Conservation (phyloP, 2,113 vertebrate genomes). For the Grammomys surdaster region DNA sequence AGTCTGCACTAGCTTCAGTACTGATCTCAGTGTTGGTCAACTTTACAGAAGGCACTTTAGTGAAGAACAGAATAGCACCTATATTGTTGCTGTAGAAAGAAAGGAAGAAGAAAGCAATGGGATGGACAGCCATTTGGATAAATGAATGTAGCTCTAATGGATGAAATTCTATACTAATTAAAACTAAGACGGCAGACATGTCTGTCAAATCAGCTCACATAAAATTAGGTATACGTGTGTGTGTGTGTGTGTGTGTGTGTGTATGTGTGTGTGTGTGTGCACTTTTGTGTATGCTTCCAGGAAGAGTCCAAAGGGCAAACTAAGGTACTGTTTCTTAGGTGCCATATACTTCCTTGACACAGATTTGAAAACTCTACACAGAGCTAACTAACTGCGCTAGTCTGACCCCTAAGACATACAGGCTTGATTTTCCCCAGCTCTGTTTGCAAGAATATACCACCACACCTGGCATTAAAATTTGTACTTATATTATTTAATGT, state of each 20-base stretch:
- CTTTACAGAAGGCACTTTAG: neutral
- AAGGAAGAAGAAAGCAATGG: too few species aligned
- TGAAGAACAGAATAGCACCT: neutral
- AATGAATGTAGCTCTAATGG: too few species aligned
- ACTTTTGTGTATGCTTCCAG: too few species aligned
- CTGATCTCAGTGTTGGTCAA: neutral
- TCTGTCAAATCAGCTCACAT: neutral
- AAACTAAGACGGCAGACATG: neutral
- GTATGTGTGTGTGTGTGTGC: too few species aligned
- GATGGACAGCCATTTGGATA: fast-evolving
- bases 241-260: too few species aligned
- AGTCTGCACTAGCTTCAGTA: neutral
- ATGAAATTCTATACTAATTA: too few species aligned
- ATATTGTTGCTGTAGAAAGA: fast-evolving
- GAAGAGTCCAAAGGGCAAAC: too few species aligned
- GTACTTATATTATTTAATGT: neutral
- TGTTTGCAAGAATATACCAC: neutral
- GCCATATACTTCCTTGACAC: neutral
- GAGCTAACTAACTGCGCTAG: neutral
- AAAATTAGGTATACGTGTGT: neutral
- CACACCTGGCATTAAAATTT: neutral
- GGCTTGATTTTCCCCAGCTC: too few species aligned
- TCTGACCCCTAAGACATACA: neutral
- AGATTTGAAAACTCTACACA: too few species aligned
- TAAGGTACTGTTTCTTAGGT: neutral